Percentiles rank a stretch among this genome's conserved stretches.
Evolutionary conservation across 2,888 invertebrate species (phyloP).

Genomic region (Cerastoderma edule): DNA sequence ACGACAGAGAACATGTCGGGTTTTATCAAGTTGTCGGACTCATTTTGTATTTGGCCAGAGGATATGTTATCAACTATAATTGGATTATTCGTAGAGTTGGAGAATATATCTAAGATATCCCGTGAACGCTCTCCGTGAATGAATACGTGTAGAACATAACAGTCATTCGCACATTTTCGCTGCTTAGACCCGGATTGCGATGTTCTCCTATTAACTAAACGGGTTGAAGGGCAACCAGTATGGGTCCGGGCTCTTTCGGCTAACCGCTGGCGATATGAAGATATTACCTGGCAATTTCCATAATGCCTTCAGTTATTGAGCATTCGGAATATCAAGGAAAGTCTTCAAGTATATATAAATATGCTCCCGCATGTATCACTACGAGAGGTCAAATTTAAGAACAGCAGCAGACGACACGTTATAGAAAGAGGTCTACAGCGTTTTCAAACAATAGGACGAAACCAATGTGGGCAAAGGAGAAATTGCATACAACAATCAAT

Average conservation of each 20-base stretch:
- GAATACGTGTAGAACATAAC: constrained; percentile 8
- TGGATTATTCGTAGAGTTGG: neutral
- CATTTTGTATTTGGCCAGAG: neutral
- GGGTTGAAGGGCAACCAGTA: constrained; percentile 2
- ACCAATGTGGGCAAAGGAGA: too few relatives aligned
- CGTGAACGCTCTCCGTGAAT: constrained; percentile 11
- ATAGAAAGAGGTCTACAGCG: too few relatives aligned
- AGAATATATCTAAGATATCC: neutral
- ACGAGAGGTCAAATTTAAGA: too few relatives aligned
- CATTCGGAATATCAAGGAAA: too few relatives aligned
- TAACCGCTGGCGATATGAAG: constrained; percentile 1
- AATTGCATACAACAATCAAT: too few relatives aligned
- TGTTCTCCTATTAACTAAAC: neutral
- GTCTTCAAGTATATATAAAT: too few relatives aligned
- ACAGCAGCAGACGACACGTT: too few relatives aligned
- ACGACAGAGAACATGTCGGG: neutral
- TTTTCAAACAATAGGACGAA: too few relatives aligned
- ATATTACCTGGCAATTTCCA: too few relatives aligned
- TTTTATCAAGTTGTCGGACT: neutral
- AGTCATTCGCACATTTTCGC: constrained; percentile 10
- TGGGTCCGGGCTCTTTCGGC: constrained; percentile 8
- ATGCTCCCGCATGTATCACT: too few relatives aligned
- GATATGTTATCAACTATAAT: neutral
- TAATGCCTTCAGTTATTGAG: too few relatives aligned
- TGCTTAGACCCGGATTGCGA: neutral